Conservation (phyloP, 1,140 invertebrate genomes). For the Condylostylus longicornis region DNA sequence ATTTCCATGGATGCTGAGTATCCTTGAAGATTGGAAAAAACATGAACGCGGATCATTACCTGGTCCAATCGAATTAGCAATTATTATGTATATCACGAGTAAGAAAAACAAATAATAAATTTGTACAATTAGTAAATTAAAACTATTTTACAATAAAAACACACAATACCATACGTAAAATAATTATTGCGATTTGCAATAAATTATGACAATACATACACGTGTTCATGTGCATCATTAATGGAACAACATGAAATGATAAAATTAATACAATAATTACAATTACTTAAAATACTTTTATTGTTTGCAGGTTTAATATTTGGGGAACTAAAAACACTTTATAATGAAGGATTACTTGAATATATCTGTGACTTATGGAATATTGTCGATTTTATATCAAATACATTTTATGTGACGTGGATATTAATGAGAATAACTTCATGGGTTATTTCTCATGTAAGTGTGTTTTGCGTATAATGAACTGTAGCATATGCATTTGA, state of each 20-base stretch:
- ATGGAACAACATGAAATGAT: slow-evolving; percentile 1
- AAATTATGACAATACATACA: background rate
- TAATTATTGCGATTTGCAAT: background rate
- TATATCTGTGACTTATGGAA: slow-evolving; percentile 93
- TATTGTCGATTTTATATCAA: slow-evolving; percentile 90
- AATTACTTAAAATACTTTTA: background rate
- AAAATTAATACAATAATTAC: background rate
- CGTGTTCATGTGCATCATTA: background rate
- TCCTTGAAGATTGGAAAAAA: slow-evolving; percentile 55
- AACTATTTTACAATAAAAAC: background rate
- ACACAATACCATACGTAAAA: background rate
- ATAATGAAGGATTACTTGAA: slow-evolving; percentile 72
- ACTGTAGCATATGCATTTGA: background rate
- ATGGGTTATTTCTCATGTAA: slow-evolving; percentile 62
- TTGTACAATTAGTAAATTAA: background rate
- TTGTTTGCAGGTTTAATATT: slow-evolving; percentile 65
- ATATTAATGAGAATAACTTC: slow-evolving; percentile 61
- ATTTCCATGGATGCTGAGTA: slow-evolving; percentile 51
- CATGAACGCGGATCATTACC: slow-evolving; percentile 71
- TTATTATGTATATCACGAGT: slow-evolving; percentile 74
- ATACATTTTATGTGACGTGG: slow-evolving; percentile 86
- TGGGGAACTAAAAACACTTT: slow-evolving; percentile 74
- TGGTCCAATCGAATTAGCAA: slow-evolving; percentile 64
- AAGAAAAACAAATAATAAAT: slow-evolving; percentile 14
- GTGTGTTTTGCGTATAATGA: slow-evolving; percentile 4